Evolutionary conservation across 2,797 vertebrate species (phyloP).

Genomic region (Nyctibius grandis): DNA sequence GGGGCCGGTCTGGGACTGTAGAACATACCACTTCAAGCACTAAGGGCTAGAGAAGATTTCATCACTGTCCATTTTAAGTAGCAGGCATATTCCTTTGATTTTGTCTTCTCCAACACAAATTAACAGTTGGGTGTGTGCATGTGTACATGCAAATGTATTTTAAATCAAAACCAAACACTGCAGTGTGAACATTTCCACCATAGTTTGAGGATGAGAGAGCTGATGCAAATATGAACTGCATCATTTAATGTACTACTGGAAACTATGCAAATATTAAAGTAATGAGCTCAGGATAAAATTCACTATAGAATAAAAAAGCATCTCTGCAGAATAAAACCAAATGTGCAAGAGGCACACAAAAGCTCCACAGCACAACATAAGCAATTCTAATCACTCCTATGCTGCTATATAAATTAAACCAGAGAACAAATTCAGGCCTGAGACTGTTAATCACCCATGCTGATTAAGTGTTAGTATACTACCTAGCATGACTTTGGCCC

Average conservation of each 20-base stretch:
- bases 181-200: background rate
- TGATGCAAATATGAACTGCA: background rate
- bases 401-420: background rate
- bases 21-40: background rate
- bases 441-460: background rate
- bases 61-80: background rate
- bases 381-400: background rate
- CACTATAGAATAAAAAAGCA: background rate
- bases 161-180: slow-evolving; percentile 7
- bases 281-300: background rate
- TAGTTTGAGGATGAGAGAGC: background rate
- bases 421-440: background rate
- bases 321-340: background rate
- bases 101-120: background rate
- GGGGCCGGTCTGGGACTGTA: background rate
- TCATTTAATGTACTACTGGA: background rate
- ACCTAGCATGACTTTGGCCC: background rate
- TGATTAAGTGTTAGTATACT: background rate
- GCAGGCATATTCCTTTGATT: background rate
- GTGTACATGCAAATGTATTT: background rate
- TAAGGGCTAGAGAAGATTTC: background rate
- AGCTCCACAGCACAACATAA: background rate
- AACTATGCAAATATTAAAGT: background rate
- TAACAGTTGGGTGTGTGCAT: background rate
- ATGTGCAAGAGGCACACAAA: background rate